Conservation (phyloP, 2,113 vertebrate genomes). For the Neoarius graeffei region DNA sequence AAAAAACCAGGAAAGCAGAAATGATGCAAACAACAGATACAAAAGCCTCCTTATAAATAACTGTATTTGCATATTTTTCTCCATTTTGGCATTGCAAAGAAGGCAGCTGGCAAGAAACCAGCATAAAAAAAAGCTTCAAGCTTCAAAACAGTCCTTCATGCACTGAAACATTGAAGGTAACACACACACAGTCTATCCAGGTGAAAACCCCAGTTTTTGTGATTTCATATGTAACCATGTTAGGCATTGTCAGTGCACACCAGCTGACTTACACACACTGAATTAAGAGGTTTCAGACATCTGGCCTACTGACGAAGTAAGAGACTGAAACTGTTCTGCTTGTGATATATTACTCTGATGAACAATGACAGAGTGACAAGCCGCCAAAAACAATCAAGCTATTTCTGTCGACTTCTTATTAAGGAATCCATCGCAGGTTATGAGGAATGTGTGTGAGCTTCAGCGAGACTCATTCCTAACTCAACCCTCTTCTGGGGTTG, state of each 20-base stretch:
- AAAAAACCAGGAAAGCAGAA: conserved; percentile 22
- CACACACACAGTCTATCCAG: not conserved
- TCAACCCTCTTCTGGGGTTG: conserved; percentile 15
- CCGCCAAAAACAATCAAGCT: conserved; percentile 5
- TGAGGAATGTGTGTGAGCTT: not conserved
- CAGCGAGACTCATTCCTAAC: not conserved
- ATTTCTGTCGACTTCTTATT: conserved; percentile 15
- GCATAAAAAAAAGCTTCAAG: conserved; percentile 14
- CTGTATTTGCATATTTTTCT: conserved; percentile 49
- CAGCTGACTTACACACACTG: not conserved
- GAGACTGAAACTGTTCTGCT: conserved; percentile 52
- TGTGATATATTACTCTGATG: conserved; percentile 28
- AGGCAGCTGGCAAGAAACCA: not conserved
- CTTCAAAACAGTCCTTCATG: conserved; percentile 25
- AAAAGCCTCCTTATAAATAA: conserved; percentile 30
- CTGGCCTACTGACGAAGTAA: conserved; percentile 40
- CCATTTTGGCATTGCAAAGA: conserved; percentile 1
- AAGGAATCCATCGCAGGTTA: conserved; percentile 27
- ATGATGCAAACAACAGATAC: conserved; percentile 48
- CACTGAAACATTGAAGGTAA: not conserved
- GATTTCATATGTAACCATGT: not conserved
- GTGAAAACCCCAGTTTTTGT: not conserved
- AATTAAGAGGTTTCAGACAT: conserved; percentile 25
- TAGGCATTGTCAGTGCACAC: conserved; percentile 5
- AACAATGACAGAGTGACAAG: conserved; percentile 34